Base-by-base conservation (phyloP, 2,113 vertebrate genomes). In the Sula dactylatra region DNA sequence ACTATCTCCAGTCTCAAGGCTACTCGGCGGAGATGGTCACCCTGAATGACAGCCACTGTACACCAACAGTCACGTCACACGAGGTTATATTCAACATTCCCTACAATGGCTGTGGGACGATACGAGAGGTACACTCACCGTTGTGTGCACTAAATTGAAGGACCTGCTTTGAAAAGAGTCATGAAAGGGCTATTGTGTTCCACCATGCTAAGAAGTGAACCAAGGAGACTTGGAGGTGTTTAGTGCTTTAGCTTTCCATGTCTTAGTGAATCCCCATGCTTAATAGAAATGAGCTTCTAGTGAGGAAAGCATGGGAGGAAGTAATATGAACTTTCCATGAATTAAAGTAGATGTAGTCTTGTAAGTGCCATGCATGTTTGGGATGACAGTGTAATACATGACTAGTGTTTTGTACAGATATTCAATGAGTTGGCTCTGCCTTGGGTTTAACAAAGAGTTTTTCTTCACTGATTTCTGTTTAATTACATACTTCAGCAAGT, bases 71-170 rank as follows among this genome's bases (percentile, higher is more conserved):
- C 78, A 98, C 96, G 0, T 4, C 66, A 0, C 91, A 1, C 0
- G 91, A 97, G 14, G 96, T 98, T 16, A 67, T 94, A 6, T 98
- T 98, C 96, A 94, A 88, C 36, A 97, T 98, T 27, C 98, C 98
- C 76, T 98, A 98, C 47, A 31, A 90, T 0, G 11, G 93, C 86
- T 98, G 98, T 6, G 98, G 97, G 72, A 98, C 98, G 1, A 4
- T 0, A 32, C 81, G 82, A 87, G 82, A 98, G 95, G 98, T 98
- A 94, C 3, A 15, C 1, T 81, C 16, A 6, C 11, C 2, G 1
- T 4, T 31, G 10, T 8, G 42, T 5, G 2, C 50, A 8, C 14
- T 15, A 45, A 24, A 4, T 4, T 47, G 27, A 40, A 45, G 50
- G 9, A 40, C 13, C 24, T 7, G 0, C 54, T 49, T 29, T 17